Percentiles rank a stretch among this genome's conserved stretches.
Evolutionary conservation across 1,140 invertebrate genomes (phyloP).

Genomic region (Dolichoris vasculosae): DNA sequence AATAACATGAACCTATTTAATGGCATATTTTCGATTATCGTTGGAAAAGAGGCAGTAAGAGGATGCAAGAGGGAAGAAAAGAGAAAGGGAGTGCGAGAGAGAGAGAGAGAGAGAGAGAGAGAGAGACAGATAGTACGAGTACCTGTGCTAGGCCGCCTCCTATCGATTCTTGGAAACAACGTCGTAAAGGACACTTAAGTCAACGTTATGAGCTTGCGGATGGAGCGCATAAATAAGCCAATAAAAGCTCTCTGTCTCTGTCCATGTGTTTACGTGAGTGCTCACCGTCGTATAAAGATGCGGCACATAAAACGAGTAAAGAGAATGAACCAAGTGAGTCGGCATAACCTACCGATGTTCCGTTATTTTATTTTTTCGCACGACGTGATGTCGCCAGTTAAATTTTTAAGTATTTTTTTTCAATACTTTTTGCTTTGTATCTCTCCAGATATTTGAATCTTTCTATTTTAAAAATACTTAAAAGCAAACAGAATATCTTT

Average conservation of each 20-base stretch:
- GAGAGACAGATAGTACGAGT: background rate
- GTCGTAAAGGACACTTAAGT: slow-evolving; percentile 51
- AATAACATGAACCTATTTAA: background rate
- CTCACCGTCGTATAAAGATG: slow-evolving; percentile 18
- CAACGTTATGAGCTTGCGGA: slow-evolving; percentile 46
- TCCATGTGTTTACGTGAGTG: background rate
- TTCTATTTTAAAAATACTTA: background rate
- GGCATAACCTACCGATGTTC: background rate
- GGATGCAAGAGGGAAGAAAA: background rate
- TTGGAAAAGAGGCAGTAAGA: background rate
- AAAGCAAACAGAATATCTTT: background rate
- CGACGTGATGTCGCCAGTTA: background rate
- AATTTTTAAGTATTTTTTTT: background rate
- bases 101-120: too few relatives aligned
- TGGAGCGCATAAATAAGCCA: slow-evolving; percentile 44
- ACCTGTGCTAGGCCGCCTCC: background rate
- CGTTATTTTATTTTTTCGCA: background rate
- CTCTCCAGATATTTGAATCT: background rate
- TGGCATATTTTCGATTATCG: background rate
- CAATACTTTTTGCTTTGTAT: background rate
- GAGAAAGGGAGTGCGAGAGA: background rate
- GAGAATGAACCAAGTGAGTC: slow-evolving; percentile 13
- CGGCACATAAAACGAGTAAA: slow-evolving; percentile 15
- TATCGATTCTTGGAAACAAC: slow-evolving; percentile 50
- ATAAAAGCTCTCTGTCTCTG: slow-evolving; percentile 42